These are phyloP conservation scores for Drosophila dives DNA, from an alignment of 2,888 invertebrate genomes.

Conservation along the genomic window DNA sequence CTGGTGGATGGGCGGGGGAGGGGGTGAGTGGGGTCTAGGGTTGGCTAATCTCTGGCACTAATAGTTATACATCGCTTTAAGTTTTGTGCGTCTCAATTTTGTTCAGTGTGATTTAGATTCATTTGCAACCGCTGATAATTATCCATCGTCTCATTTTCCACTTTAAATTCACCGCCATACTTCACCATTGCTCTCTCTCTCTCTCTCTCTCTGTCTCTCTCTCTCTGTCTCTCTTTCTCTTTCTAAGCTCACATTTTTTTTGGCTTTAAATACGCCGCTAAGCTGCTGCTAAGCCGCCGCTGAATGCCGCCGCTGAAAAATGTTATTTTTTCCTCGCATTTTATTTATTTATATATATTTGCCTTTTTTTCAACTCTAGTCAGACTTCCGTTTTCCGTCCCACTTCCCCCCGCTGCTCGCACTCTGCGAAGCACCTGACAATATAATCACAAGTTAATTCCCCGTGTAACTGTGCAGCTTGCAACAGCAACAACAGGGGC, in stretches of 20 bases:
- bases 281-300: slow-evolving; percentile 65
- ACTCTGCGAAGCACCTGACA: slow-evolving; percentile 32
- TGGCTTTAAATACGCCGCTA: slow-evolving; percentile 64
- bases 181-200: too few relatives aligned
- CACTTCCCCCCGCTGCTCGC: not conserved
- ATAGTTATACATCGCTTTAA: slow-evolving; percentile 23
- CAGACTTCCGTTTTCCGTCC: not conserved
- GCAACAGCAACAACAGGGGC: slow-evolving; percentile 23
- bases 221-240: not conserved
- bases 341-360: not conserved
- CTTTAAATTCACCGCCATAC: not conserved
- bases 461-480: slow-evolving; percentile 72
- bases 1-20: not conserved
- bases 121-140: not conserved
- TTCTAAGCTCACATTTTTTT: slow-evolving; percentile 36
- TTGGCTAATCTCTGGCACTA: not conserved
- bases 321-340: slow-evolving; percentile 21
- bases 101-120: not conserved
- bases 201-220: too few relatives aligned
- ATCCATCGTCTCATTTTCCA: not conserved
- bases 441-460: slow-evolving; percentile 79
- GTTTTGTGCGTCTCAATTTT: slow-evolving; percentile 5
- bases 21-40: too few relatives aligned
- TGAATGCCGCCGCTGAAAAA: slow-evolving; percentile 50
- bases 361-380: too few relatives aligned